phyloP scores from a whole-genome alignment of 2,888 invertebrate genomes.

The Melipona beecheii region DNA sequence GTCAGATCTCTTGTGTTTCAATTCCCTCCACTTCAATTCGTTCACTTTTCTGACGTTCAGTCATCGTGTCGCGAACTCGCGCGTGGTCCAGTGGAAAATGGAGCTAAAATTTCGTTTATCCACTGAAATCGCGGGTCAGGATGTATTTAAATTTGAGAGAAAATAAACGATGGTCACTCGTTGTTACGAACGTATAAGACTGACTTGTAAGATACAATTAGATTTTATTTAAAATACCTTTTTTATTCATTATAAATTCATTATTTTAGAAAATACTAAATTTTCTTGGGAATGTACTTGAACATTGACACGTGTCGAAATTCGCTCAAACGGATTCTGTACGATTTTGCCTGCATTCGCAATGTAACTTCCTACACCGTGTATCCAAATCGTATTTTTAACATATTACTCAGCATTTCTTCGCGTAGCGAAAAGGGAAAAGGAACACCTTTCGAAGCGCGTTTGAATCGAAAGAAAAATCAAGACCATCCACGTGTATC shows the following conservation, averaged over 20 bases:
- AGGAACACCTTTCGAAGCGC: not conserved
- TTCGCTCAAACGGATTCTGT: too few species aligned
- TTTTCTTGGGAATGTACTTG: too few species aligned
- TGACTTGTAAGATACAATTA: not conserved
- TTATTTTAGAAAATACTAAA: too few species aligned
- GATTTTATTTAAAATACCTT: too few species aligned
- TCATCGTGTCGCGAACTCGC: not conserved
- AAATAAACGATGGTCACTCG: not conserved
- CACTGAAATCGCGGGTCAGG: not conserved
- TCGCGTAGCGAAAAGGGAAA: not conserved
- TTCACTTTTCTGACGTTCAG: not conserved
- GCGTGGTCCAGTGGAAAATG: not conserved
- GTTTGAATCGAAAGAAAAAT: not conserved
- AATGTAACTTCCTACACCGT: not conserved
- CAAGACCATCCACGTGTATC: not conserved
- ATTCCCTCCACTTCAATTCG: conserved; percentile 23
- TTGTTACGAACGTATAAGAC: not conserved
- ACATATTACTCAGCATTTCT: not conserved
- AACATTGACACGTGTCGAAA: too few species aligned
- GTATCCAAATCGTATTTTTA: not conserved
- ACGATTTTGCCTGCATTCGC: not conserved
- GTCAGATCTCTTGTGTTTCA: conserved; percentile 46
- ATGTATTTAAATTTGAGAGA: not conserved
- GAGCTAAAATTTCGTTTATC: not conserved
- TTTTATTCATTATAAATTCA: too few species aligned